Percentiles rank a stretch among this genome's conserved stretches.
These are phyloP conservation scores for Masticophis lateralis DNA, from an alignment of 2,797 vertebrate species.

Conservation along the genomic window DNA sequence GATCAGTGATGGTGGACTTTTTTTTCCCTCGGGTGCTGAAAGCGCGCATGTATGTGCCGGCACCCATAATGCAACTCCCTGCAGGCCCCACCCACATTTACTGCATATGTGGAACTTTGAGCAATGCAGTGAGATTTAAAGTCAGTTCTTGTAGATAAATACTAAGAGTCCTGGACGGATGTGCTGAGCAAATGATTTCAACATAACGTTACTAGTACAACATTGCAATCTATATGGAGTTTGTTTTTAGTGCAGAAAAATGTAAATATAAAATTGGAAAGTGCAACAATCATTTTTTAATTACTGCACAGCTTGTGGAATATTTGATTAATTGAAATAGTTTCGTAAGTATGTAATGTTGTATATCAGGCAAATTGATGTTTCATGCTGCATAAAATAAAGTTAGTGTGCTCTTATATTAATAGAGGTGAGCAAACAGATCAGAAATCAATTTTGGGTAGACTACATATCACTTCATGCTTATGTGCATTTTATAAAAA, in stretches of 20 bases:
- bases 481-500: background rate
- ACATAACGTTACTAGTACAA: background rate
- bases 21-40: no score
- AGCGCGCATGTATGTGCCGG: no score
- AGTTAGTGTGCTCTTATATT: background rate
- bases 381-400: background rate
- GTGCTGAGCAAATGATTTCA: background rate
- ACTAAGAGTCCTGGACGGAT: background rate
- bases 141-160: background rate
- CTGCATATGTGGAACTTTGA: background rate
- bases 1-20: background rate
- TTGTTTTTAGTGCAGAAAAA: background rate
- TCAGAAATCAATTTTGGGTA: background rate
- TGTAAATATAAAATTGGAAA: background rate
- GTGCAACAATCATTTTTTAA: background rate
- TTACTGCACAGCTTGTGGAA: background rate
- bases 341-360: background rate
- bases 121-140: background rate
- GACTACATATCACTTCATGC: background rate
- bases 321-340: background rate
- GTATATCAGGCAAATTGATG: background rate
- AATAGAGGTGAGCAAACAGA: background rate
- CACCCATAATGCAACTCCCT: no score
- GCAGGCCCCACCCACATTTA: background rate
- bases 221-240: background rate